Percentiles rank a stretch among this genome's conserved stretches.
Evolutionary conservation across 2,113 vertebrate genomes (phyloP).

Genomic region (Podarcis raffonei): DNA sequence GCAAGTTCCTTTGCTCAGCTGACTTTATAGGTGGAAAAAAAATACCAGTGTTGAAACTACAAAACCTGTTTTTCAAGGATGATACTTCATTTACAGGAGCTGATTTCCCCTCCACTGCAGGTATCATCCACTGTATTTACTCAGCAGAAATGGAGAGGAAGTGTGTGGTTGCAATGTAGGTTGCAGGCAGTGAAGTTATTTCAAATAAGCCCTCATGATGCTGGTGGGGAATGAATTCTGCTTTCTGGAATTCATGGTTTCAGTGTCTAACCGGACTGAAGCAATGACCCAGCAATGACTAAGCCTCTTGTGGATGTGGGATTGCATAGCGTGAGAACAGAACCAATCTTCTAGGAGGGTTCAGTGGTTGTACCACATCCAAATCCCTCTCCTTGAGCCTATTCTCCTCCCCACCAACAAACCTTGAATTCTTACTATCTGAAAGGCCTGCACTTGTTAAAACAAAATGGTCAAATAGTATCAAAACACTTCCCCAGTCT

Average conservation of each 20-base stretch:
- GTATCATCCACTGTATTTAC: not conserved
- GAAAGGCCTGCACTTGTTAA: not conserved
- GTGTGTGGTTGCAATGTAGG: not conserved
- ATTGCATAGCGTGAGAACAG: not conserved
- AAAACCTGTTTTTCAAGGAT: slow-evolving; percentile 5
- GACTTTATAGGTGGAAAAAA: not conserved
- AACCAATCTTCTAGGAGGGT: not conserved
- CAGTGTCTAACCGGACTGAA: not conserved
- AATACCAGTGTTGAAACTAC: not conserved
- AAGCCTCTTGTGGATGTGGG: no score
- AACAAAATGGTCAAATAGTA: not conserved
- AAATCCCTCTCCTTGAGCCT: not conserved
- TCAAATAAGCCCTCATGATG: not conserved
- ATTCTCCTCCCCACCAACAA: not conserved
- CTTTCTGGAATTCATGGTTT: not conserved
- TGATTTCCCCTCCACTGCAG: not conserved
- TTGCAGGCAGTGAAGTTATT: not conserved
- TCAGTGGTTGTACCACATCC: not conserved
- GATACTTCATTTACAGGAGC: not conserved
- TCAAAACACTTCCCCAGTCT: not conserved
- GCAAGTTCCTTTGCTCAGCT: not conserved
- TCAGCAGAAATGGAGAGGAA: not conserved
- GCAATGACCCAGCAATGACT: not conserved
- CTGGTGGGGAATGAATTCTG: not conserved
- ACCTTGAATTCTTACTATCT: not conserved